Base-by-base conservation (phyloP, 2,113 vertebrate genomes). In the Pungitius pungitius region DNA sequence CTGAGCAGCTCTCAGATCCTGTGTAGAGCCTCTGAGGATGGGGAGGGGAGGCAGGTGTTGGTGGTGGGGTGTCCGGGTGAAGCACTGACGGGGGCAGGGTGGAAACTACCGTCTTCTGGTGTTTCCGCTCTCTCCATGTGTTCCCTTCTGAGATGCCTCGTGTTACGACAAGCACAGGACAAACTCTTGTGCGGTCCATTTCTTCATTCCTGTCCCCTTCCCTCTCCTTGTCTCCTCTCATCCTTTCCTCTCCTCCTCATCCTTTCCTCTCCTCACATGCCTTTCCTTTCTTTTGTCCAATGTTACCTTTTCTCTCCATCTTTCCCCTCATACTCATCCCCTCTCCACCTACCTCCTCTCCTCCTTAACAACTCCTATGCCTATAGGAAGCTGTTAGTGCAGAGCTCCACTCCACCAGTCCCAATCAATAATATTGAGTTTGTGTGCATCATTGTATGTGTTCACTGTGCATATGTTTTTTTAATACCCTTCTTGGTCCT, bases 1-100 rank as follows among this genome's bases (percentile, higher is more conserved):
- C 83, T 77, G 86, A 87, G 87, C 83, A 73, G 79, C 83, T 90
- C 91, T 91, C 74, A 90, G 87, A 91, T 93, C 90, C 90, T 89
- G 81, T 87, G 61, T 90, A 87, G 89, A 90, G 85, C 70, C 82
- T 89, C 81, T 62, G 74, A 82, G 71, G 77, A 75, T 84, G 39
- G 70, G 64, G 75, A 73, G 81, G 62, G 59, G 68, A 10, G 56
- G 61, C 1, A 59, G 63, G 45, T 55, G n/a, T n/a, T n/a, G n/a
- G 64, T 56, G 77, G 26, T 61, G 62, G 35, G 39, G 69, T 59
- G 72, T 39, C 39, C 2, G 47, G 65, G 82, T 47, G 45, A 22
- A 77, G 59, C 22, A 37, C 51, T 62, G 77, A 42, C 33, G 43
- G 66, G 64, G 65, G 27, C 57, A 66, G 75, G 63, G 68, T 76